Base-by-base conservation (phyloP, 2,797 vertebrate genomes). In the Botia kubotai region DNA sequence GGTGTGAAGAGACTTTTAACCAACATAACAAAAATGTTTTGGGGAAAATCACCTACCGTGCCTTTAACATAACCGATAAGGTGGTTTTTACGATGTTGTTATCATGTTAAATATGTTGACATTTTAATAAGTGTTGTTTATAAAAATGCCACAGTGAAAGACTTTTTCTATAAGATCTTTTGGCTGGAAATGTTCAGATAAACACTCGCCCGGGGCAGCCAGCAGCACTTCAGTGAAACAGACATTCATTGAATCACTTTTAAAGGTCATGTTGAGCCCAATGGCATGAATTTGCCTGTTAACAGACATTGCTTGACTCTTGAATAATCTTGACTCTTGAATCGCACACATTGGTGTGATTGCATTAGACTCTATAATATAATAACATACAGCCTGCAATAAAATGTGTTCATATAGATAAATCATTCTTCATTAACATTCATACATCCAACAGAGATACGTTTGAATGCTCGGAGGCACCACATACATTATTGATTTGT, bases 241-340 rank as follows among this genome's bases (percentile, higher is more conserved):
- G 8, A 5, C 11, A 6, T 66, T 66, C 66, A 80, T 55, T 72
- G 33, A 36, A 74, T 74, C 6, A 36, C 55, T 43, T 6, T 29
- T 67, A 67, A 74, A 80, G 78, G 62, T 80, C 71, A 80, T 19
- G 53, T 3, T 4, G 66, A 78, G 33, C 39, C 76, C 55, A 26
- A 21, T 7, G 77, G 50, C 62, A 74, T 68, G 62, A 67, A 33
- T 67, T 29, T 48, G 36, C 62, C 78, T 58, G 39, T 73, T 29
- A 50, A 60, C 17, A 16, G 26, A 43, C 50, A 14, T 60, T 3
- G 26, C 55, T 67, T 57, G 57, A 62, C 67, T 71, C 67, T 39
- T 26, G 23, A 26, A 26, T 26, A 26, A 26, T 26, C 23, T 16
- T 33, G 36, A n/a, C 67, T 63, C 14, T 26, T 26, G 29, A 29